Percentiles rank a stretch among this genome's conserved stretches.
phyloP scores from a whole-genome alignment of 2,797 vertebrate genomes.

The Oreochromis grahami region DNA sequence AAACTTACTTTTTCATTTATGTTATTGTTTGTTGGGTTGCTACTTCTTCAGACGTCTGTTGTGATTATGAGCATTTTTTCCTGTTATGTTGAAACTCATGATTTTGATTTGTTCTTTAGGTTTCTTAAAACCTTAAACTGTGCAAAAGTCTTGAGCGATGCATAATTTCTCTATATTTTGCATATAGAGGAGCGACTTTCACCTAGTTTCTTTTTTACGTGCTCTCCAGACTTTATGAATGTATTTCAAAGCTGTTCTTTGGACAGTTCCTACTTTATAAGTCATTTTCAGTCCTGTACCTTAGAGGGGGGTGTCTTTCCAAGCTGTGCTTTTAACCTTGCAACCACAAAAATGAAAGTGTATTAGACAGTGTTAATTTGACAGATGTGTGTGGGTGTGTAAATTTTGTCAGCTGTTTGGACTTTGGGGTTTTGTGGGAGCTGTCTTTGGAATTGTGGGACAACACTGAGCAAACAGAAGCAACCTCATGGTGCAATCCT shows the following conservation, averaged over 20 bases:
- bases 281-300: neutral
- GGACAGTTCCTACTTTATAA: neutral
- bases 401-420: neutral
- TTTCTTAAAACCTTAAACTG: neutral
- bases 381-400: neutral
- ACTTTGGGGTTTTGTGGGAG: neutral
- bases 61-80: neutral
- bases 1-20: neutral
- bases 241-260: neutral
- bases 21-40: neutral
- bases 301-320: neutral
- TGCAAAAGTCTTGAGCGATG: neutral
- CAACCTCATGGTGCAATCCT: neutral
- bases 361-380: neutral
- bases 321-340: neutral
- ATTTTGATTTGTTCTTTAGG: neutral
- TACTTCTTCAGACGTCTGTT: neutral
- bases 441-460: neutral
- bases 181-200: neutral
- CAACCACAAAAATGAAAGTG: neutral
- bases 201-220: neutral
- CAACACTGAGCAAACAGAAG: neutral
- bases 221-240: neutral
- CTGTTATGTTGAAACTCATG: neutral
- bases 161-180: neutral